Evolutionary conservation across 1,140 invertebrate species (phyloP).

Genomic region (Caenorhabditis brenneri): DNA sequence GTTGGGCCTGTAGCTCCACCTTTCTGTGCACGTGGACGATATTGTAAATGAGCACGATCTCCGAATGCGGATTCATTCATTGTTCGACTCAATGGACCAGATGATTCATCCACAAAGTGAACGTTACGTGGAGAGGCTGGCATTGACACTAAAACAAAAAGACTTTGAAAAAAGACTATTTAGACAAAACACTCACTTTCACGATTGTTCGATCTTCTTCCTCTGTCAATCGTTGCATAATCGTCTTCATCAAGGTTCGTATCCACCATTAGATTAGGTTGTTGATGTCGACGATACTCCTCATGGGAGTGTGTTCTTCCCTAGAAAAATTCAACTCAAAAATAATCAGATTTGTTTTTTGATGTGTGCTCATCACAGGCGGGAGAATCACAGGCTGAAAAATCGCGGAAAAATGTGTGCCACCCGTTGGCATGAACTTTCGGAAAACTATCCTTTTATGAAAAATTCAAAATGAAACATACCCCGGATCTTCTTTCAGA

Average conservation of each 20-base stretch:
- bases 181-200: constrained; percentile 40
- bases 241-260: constrained; percentile 45
- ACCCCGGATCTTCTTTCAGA: constrained; percentile 37
- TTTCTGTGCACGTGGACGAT: constrained; percentile 42
- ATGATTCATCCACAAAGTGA: constrained; percentile 45
- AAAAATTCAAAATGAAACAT: not conserved
- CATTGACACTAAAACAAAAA: constrained; percentile 44
- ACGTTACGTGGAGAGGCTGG: constrained; percentile 47
- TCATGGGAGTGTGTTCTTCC: constrained; percentile 37
- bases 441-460: too few species aligned
- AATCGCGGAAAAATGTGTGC: too few species aligned
- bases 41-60: constrained; percentile 43
- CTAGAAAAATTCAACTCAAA: not conserved
- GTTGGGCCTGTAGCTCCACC: constrained; percentile 23
- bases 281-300: constrained; percentile 40
- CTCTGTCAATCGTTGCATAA: constrained; percentile 51
- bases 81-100: constrained; percentile 13
- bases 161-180: not conserved
- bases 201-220: constrained; percentile 32
- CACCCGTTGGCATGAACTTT: too few species aligned
- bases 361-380: too few species aligned
- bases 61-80: constrained; percentile 28
- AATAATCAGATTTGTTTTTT: too few species aligned
- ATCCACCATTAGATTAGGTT: not conserved
- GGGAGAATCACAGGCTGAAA: too few species aligned